Evolutionary conservation across 2,888 invertebrate genomes (phyloP).

Genomic region (Tanypteryx hageni): DNA sequence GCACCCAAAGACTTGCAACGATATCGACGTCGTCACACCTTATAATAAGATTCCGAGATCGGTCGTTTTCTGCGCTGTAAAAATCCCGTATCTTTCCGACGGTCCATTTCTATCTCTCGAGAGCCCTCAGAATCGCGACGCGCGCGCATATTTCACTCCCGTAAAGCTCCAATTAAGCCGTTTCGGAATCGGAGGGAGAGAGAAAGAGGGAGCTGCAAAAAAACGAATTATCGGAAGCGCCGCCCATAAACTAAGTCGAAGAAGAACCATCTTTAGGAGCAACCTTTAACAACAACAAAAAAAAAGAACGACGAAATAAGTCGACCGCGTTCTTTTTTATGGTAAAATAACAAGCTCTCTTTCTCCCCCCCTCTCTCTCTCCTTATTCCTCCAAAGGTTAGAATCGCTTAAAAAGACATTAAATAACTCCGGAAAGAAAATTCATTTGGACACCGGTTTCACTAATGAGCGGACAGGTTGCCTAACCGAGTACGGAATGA

Average conservation of each 20-base stretch:
- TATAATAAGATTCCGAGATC: neutral
- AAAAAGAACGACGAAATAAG: neutral
- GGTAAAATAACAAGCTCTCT: neutral
- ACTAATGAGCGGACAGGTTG: neutral
- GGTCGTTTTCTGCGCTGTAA: neutral
- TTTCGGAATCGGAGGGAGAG: neutral
- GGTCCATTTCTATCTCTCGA: neutral
- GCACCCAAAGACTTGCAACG: neutral
- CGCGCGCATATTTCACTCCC: neutral
- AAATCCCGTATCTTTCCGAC: neutral
- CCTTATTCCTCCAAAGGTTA: neutral
- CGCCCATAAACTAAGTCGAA: neutral
- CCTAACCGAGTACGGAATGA: neutral
- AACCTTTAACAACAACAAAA: neutral
- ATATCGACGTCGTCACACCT: neutral
- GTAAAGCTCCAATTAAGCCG: slow-evolving; percentile 15
- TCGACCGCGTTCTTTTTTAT: neutral
- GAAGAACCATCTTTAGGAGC: neutral
- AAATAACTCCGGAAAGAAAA: slow-evolving; percentile 19
- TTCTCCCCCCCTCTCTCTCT: neutral
- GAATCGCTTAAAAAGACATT: slow-evolving; percentile 32
- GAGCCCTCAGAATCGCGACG: neutral
- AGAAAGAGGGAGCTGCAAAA: neutral
- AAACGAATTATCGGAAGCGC: neutral
- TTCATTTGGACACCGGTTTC: neutral